Evolutionary conservation across 2,888 invertebrate genomes (phyloP).

Genomic region (Lasius platythorax): DNA sequence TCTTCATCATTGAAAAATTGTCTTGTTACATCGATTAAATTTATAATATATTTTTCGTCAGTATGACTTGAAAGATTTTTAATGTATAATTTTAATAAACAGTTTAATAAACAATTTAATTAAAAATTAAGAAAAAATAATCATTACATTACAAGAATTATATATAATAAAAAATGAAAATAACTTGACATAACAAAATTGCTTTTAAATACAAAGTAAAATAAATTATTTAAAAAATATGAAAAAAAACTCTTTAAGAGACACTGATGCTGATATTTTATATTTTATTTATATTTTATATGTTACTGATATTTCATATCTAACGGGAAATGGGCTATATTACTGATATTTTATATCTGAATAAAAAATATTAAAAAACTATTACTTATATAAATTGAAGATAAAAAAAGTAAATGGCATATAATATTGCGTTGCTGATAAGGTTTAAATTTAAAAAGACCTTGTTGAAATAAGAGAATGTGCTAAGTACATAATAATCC

Average conservation of each 20-base stretch:
- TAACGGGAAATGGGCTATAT: too few species aligned
- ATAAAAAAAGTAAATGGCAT: neutral
- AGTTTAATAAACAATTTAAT: neutral
- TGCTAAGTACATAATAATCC: neutral
- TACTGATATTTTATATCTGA: neutral
- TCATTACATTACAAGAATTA: neutral
- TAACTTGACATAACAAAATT: neutral
- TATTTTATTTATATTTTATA: too few species aligned
- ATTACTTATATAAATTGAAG: neutral
- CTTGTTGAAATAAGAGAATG: neutral
- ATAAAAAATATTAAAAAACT: neutral
- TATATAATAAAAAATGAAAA: neutral
- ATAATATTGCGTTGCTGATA: conserved; percentile 2
- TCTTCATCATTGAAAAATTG: too few species aligned
- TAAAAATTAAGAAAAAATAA: neutral
- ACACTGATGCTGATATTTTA: too few species aligned
- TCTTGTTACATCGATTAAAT: too few species aligned
- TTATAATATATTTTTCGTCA: too few species aligned
- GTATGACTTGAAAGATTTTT: neutral
- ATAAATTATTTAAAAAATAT: neutral
- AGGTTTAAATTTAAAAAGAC: neutral
- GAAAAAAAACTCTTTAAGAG: neutral
- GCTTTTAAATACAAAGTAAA: neutral
- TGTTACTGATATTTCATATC: too few species aligned
- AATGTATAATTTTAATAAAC: too few species aligned